Evolutionary conservation across 2,888 invertebrate species (phyloP).

Genomic region (Anticlea derivata): DNA sequence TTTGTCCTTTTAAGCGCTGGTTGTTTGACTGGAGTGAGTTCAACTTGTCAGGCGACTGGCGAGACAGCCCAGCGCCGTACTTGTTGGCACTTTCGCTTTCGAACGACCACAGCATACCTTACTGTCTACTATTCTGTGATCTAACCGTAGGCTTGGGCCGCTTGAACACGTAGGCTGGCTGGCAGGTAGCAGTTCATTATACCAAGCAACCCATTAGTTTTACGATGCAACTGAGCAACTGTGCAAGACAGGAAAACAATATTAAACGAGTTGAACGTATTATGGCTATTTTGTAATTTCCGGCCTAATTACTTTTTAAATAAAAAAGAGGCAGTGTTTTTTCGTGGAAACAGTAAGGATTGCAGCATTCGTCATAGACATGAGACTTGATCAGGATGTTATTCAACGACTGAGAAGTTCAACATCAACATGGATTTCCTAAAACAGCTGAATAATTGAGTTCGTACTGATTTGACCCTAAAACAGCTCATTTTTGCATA

Average conservation of each 20-base stretch:
- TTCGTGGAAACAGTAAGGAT: too few relatives aligned
- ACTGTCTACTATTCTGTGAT: conserved; percentile 12
- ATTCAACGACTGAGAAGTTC: too few relatives aligned
- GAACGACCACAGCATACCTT: conserved; percentile 44
- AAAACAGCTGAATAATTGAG: too few relatives aligned
- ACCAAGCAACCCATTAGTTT: conserved; percentile 40
- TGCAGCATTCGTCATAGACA: too few relatives aligned
- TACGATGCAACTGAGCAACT: conserved; percentile 38
- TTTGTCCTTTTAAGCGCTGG: conserved; percentile 55
- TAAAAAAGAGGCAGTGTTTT: too few relatives aligned
- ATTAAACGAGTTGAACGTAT: conserved; percentile 34
- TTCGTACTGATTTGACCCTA: too few relatives aligned
- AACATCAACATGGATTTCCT: too few relatives aligned
- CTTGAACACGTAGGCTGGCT: conserved; percentile 30
- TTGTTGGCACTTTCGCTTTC: conserved; percentile 75
- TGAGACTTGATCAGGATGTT: too few relatives aligned
- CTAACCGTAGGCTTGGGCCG: conserved; percentile 26
- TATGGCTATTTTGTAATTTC: conserved; percentile 26
- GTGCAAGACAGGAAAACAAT: conserved; percentile 39
- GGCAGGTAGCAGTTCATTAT: conserved; percentile 30
- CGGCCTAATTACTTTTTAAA: conserved; percentile 12
- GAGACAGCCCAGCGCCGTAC: conserved; percentile 41
- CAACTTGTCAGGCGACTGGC: conserved; percentile 32
- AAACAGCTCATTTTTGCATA: too few relatives aligned
- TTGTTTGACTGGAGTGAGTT: conserved; percentile 40